Conservation (phyloP, 1,140 invertebrate genomes). For the Aricia agestis region DNA sequence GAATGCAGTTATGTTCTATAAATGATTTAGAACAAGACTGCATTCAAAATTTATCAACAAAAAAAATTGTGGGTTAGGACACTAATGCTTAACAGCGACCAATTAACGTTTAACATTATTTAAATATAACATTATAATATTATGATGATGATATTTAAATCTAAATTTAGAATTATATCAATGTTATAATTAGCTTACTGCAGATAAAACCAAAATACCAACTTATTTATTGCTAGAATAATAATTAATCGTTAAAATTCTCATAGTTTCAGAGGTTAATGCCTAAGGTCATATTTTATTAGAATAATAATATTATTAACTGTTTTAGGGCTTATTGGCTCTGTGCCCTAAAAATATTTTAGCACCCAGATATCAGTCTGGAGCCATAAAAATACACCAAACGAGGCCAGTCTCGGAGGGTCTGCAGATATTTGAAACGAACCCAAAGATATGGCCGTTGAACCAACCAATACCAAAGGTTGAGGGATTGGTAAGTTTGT, state of each 20-base stretch:
- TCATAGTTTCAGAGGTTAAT: neutral
- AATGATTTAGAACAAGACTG: no score
- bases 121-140: no score
- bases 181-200: neutral
- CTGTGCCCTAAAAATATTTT: conserved; percentile 56
- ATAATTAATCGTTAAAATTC: neutral
- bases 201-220: conserved; percentile 70
- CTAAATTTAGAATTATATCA: neutral
- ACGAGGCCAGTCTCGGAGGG: conserved; percentile 78
- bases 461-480: conserved; percentile 83
- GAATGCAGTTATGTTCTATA: no score
- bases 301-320: neutral
- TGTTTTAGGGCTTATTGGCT: conserved; percentile 66
- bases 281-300: neutral
- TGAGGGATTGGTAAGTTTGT: conserved; percentile 74
- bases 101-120: no score
- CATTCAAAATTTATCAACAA: no score
- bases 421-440: conserved; percentile 80
- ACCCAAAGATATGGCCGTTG: conserved; percentile 81
- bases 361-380: conserved; percentile 59
- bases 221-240: conserved; percentile 71
- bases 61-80: no score
- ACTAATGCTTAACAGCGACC: no score
- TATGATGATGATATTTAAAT: no score
- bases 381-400: conserved; percentile 61